Evolutionary conservation across 1,140 invertebrate genomes (phyloP).

Genomic region (Drosophila grimshawi): DNA sequence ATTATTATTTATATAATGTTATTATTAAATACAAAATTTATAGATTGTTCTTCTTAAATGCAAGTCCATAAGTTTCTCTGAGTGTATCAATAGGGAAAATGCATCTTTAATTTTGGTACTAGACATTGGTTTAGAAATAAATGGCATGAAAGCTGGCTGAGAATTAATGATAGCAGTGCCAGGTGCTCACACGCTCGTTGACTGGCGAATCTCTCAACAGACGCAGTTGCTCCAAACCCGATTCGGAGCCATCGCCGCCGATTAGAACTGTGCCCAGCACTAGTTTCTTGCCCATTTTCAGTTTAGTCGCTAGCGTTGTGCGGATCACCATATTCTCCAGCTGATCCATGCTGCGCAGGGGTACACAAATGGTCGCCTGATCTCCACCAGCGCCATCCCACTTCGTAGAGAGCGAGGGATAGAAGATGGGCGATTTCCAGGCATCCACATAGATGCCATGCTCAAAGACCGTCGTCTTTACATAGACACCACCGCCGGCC

Average conservation of each 20-base stretch:
- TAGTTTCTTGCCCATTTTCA: slow-evolving; percentile 86
- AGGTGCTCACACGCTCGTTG: slow-evolving; percentile 69
- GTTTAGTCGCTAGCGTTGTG: slow-evolving; percentile 74
- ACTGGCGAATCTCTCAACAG: slow-evolving; percentile 51
- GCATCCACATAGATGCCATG: slow-evolving; percentile 89
- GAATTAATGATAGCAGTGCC: slow-evolving; percentile 69
- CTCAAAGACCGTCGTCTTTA: slow-evolving; percentile 90
- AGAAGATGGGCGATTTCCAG: slow-evolving; percentile 90
- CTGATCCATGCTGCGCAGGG: slow-evolving; percentile 60
- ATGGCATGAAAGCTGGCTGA: slow-evolving; percentile 11
- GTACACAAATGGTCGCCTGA: slow-evolving; percentile 79
- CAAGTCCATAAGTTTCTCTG: neutral
- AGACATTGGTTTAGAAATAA: slow-evolving; percentile 27
- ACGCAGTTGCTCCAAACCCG: slow-evolving; percentile 63
- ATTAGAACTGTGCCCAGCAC: slow-evolving; percentile 78
- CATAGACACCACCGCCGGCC: slow-evolving; percentile 86
- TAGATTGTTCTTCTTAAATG: neutral
- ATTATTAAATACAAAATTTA: too few species aligned
- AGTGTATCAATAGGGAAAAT: neutral
- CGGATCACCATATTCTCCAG: slow-evolving; percentile 69
- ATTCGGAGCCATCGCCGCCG: slow-evolving; percentile 43
- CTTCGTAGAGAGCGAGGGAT: slow-evolving; percentile 88
- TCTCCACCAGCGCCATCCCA: slow-evolving; percentile 85
- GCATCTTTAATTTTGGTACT: slow-evolving; percentile 2
- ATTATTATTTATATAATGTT: too few species aligned